A percentile compares a stretch with the other conserved stretches of the same genome.
phyloP scores from a whole-genome alignment of 2,113 vertebrate species.

The Macquaria ambigua region DNA sequence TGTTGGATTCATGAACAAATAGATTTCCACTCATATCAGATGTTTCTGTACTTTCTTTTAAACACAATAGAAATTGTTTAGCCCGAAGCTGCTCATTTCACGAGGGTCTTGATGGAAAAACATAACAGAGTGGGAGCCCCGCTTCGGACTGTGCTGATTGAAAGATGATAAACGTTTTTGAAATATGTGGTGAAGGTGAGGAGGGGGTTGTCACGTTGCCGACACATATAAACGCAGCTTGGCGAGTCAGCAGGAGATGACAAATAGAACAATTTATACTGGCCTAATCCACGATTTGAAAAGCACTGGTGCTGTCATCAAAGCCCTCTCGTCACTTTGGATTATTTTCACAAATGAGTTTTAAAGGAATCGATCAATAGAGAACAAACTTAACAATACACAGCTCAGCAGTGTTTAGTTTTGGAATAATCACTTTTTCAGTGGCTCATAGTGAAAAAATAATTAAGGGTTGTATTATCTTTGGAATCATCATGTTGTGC shows the following conservation, averaged over 20 bases:
- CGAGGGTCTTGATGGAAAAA: slow-evolving; percentile 4
- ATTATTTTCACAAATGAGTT: slow-evolving; percentile 43
- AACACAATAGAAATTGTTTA: slow-evolving; percentile 20
- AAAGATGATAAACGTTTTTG: slow-evolving; percentile 52
- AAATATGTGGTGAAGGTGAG: slow-evolving; percentile 10
- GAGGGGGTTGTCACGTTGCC: background rate
- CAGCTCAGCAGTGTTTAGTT: slow-evolving; percentile 39
- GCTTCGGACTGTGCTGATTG: slow-evolving; percentile 35
- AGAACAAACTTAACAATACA: slow-evolving; percentile 19
- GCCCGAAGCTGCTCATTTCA: slow-evolving; percentile 53
- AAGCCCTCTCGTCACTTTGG: slow-evolving; percentile 22
- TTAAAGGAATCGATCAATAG: slow-evolving; percentile 49
- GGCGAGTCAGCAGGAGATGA: slow-evolving; percentile 5
- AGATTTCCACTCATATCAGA: slow-evolving; percentile 41
- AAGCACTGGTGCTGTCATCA: slow-evolving; percentile 32
- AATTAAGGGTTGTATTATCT: slow-evolving; percentile 52
- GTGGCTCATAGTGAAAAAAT: slow-evolving; percentile 48
- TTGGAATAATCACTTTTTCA: slow-evolving; percentile 54
- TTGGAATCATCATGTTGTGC: slow-evolving; percentile 52
- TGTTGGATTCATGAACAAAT: slow-evolving; percentile 29
- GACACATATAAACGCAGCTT: slow-evolving; percentile 17
- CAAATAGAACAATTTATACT: slow-evolving; percentile 28
- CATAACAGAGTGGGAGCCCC: background rate
- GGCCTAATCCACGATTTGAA: slow-evolving; percentile 38
- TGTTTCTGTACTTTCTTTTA: slow-evolving; percentile 36